Evolutionary conservation across 2,113 vertebrate genomes (phyloP).

Genomic region (Protobothrops flavoviridis): DNA sequence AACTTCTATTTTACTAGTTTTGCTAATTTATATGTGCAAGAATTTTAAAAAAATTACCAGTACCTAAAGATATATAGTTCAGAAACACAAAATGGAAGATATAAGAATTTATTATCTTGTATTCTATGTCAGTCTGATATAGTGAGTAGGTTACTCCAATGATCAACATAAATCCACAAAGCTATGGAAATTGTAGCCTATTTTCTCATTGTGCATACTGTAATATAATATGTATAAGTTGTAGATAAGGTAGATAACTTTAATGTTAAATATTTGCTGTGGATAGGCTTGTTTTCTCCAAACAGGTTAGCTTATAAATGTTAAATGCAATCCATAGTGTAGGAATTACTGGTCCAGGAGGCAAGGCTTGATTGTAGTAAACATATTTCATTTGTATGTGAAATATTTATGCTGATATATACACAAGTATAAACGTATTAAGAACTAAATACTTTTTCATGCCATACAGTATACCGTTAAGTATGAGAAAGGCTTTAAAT

Average conservation of each 20-base stretch:
- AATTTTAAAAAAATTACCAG: not conserved
- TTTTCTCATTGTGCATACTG: not conserved
- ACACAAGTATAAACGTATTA: not conserved
- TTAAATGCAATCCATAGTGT: not conserved
- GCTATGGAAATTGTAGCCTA: not conserved
- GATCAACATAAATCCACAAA: not conserved
- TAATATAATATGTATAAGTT: not conserved
- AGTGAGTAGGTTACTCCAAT: not conserved
- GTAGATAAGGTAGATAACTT: not conserved
- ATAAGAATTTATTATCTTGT: not conserved
- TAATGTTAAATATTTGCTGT: not conserved
- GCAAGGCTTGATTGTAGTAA: not conserved
- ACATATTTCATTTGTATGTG: not conserved
- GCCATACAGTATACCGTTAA: conserved; percentile 19
- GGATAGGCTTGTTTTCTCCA: not conserved
- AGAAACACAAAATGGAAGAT: not conserved
- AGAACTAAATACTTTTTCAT: conserved; percentile 44
- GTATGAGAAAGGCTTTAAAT: conserved; percentile 29
- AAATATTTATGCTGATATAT: conserved; percentile 19
- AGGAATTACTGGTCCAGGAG: not conserved
- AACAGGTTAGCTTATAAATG: not conserved
- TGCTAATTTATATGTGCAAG: not conserved
- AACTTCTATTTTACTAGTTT: not conserved
- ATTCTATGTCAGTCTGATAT: not conserved
- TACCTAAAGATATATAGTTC: not conserved